These are phyloP conservation scores for Botrylloides violaceus DNA, from an alignment of 23 tunicate genomes.

Conservation along the genomic window DNA sequence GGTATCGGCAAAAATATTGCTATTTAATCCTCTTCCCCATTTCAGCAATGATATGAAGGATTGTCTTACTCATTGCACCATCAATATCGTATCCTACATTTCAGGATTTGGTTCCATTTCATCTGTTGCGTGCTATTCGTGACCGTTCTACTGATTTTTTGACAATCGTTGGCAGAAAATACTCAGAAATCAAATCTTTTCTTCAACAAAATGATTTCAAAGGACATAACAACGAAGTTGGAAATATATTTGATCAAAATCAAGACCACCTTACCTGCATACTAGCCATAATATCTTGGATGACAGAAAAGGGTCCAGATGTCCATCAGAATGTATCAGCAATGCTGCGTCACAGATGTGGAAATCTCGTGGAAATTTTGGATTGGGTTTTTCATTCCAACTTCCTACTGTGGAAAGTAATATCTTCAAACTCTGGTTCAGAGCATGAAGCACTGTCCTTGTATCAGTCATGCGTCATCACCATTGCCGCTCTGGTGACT, in stretches of 20 bases:
- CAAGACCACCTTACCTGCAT: background rate
- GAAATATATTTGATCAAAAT: background rate
- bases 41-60: too few relatives aligned
- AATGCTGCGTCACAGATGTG: background rate
- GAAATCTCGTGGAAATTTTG: too few relatives aligned
- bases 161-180: slow-evolving; percentile 3
- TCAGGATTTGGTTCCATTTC: slow-evolving; percentile 4
- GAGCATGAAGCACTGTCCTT: background rate
- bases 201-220: background rate
- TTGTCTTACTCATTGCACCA: too few relatives aligned
- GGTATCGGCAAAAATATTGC: too few relatives aligned
- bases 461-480: background rate
- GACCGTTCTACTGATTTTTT: background rate
- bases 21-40: too few relatives aligned
- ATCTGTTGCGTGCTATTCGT: background rate
- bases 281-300: background rate
- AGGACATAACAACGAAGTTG: background rate
- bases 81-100: too few relatives aligned
- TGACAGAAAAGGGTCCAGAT: background rate
- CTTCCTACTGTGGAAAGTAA: background rate
- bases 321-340: background rate
- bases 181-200: slow-evolving; percentile 6
- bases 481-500: background rate
- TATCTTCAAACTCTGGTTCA: background rate
- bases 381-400: background rate